Evolutionary conservation across 2,888 invertebrate species (phyloP).

Genomic region (Pyrocoelia pectoralis): DNA sequence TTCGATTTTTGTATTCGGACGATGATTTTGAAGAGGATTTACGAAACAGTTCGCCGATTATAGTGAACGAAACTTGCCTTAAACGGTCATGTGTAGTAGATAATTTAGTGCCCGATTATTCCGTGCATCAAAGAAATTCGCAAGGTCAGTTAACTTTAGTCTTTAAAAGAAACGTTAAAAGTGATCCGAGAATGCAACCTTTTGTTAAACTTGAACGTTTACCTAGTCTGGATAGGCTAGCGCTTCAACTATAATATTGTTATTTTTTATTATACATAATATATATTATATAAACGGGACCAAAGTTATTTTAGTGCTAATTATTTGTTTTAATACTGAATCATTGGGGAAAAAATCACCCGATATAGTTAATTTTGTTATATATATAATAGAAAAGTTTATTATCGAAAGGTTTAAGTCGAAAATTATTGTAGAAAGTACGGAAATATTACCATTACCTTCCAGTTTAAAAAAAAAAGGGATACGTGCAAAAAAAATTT

Average conservation of each 20-base stretch:
- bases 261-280: constrained; percentile 9
- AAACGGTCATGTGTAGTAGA: constrained; percentile 22
- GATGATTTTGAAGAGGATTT: constrained; percentile 32
- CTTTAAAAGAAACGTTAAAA: constrained; percentile 38
- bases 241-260: constrained; percentile 18
- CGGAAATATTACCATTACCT: no score
- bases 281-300: no score
- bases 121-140: constrained; percentile 38
- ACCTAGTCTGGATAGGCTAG: constrained; percentile 35
- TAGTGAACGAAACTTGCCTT: constrained; percentile 9
- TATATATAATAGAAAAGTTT: no score
- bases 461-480: no score
- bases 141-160: constrained; percentile 38
- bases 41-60: background rate
- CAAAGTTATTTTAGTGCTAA: constrained; percentile 26
- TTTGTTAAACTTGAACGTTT: constrained; percentile 35
- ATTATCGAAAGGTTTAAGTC: no score
- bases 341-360: background rate
- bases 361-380: no score
- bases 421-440: no score
- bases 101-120: constrained; percentile 32
- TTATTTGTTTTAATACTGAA: background rate
- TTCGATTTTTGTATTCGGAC: constrained; percentile 39
- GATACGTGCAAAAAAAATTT: no score
- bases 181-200: constrained; percentile 36